Conservation (phyloP, 2,113 vertebrate genomes). For the Puntigrus tetrazona region DNA sequence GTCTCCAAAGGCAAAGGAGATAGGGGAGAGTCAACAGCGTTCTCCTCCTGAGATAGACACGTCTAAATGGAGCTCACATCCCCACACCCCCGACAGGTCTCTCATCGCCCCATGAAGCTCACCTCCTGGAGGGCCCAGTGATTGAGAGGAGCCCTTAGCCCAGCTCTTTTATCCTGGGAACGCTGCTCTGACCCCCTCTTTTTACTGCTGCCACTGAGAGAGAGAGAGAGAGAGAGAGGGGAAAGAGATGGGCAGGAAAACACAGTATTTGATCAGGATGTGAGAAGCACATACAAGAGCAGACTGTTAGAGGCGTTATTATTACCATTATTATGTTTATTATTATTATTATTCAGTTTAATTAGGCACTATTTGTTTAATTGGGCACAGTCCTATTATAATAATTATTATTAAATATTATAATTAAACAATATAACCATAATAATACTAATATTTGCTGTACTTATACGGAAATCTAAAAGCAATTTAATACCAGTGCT, state of each 20-base stretch:
- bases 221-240: conserved; percentile 55
- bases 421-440: not conserved
- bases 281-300: not conserved
- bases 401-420: not conserved
- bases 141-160: conserved; percentile 70
- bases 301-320: not conserved
- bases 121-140: conserved; percentile 72
- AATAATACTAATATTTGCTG: not conserved
- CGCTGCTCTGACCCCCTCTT: conserved; percentile 14
- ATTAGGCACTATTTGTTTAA: not conserved
- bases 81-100: conserved; percentile 68
- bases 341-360: not conserved
- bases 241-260: conserved; percentile 63
- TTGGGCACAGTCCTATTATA: not conserved
- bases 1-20: conserved; percentile 60
- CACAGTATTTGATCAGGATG: conserved; percentile 38
- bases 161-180: conserved; percentile 74
- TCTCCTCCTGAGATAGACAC: conserved; percentile 67
- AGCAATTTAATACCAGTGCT: not conserved
- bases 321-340: not conserved
- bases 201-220: conserved; percentile 58
- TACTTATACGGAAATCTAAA: not conserved
- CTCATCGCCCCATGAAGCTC: conserved; percentile 60
- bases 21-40: conserved; percentile 68
- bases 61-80: conserved; percentile 74